Conservation (phyloP, 2,888 invertebrate genomes). For the Panzeria rudis region DNA sequence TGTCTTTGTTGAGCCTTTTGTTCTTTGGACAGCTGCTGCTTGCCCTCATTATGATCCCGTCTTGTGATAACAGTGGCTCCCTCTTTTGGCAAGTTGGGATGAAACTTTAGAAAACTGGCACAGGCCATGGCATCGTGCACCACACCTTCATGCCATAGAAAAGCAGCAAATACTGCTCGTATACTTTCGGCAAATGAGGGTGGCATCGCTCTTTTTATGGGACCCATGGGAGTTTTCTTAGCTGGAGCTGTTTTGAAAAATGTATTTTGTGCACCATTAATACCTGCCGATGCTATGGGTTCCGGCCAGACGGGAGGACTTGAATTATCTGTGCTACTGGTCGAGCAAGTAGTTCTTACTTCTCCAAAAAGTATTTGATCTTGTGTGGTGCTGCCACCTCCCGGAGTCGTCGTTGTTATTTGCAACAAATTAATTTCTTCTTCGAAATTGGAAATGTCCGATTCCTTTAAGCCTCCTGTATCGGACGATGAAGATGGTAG, state of each 20-base stretch:
- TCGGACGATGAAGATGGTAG: conserved; percentile 52
- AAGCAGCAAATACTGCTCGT: conserved; percentile 97
- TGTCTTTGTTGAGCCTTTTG: conserved; percentile 90
- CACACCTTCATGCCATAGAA: conserved; percentile 98
- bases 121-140: conserved; percentile 99
- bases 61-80: conserved; percentile 90
- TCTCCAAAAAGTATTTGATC: conserved; percentile 74
- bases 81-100: conserved; percentile 93
- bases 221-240: conserved; percentile 77
- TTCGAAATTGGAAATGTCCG: conserved; percentile 76
- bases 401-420: conserved; percentile 76
- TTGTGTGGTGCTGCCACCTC: conserved; percentile 73
- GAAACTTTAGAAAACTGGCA: conserved; percentile 97
- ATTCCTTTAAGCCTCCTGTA: conserved; percentile 63
- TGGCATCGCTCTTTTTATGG: conserved; percentile 92
- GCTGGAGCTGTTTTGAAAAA: conserved; percentile 37
- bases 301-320: conserved; percentile 77
- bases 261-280: conserved; percentile 52
- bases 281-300: conserved; percentile 34
- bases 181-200: conserved; percentile 96
- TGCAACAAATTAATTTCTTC: conserved; percentile 80
- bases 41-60: conserved; percentile 82
- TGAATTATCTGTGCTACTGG: conserved; percentile 78
- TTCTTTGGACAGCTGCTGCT: conserved; percentile 83
- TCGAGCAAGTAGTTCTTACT: conserved; percentile 73